phyloP scores from a whole-genome alignment of 1,140 invertebrate species.

The Pomacea maculata region DNA sequence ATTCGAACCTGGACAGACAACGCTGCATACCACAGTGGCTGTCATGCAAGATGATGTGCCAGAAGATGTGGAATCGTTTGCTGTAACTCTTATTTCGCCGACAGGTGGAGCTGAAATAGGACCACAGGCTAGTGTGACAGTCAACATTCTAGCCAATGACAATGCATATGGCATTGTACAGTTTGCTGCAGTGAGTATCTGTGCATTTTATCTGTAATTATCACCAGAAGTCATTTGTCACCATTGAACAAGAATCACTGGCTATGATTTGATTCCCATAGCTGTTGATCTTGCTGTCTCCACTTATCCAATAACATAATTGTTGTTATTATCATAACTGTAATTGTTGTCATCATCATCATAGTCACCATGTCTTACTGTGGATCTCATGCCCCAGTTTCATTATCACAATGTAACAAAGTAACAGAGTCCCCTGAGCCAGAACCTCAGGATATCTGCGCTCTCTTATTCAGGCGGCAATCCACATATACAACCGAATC shows the following conservation, averaged over 20 bases:
- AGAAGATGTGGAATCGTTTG: constrained; percentile 61
- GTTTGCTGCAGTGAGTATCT: constrained; percentile 47
- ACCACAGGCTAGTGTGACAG: constrained; percentile 38
- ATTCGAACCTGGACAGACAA: constrained; percentile 48
- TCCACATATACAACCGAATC: too few species aligned
- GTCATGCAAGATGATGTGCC: constrained; percentile 55
- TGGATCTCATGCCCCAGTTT: too few species aligned
- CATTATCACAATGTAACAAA: too few species aligned
- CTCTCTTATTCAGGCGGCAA: too few species aligned
- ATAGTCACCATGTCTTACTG: too few species aligned
- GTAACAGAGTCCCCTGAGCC: too few species aligned
- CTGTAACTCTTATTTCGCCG: constrained; percentile 45
- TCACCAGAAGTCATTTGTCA: neutral
- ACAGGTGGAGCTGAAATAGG: constrained; percentile 55
- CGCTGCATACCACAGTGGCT: constrained; percentile 42
- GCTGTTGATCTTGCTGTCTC: neutral
- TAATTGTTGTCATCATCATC: too few species aligned
- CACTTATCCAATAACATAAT: too few species aligned
- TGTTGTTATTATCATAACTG: too few species aligned
- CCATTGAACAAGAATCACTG: neutral
- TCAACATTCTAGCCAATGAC: constrained; percentile 61
- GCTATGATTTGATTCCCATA: neutral
- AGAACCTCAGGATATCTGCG: too few species aligned
- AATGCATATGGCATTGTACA: constrained; percentile 61
- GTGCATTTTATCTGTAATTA: too few species aligned